Evolutionary conservation across 1,140 invertebrate genomes (phyloP).

Genomic region (Brachionus koreanus): DNA sequence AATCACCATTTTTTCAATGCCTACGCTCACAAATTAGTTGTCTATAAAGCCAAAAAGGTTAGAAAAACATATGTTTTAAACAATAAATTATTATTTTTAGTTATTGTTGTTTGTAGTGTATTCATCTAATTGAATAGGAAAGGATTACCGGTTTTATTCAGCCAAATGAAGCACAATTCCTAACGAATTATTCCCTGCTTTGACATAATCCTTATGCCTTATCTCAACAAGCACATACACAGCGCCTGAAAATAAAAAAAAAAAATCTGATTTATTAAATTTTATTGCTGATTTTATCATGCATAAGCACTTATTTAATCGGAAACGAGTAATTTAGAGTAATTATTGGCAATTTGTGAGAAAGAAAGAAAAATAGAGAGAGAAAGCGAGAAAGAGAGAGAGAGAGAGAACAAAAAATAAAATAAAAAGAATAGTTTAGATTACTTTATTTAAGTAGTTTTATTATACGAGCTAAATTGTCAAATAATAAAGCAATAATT

Average conservation of each 20-base stretch:
- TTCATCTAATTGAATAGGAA: background rate
- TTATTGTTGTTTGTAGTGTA: background rate
- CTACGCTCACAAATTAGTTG: background rate
- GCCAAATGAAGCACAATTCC: background rate
- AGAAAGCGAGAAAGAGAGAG: too few species aligned
- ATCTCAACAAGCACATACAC: background rate
- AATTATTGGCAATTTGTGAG: background rate
- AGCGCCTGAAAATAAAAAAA: background rate
- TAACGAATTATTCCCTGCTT: background rate
- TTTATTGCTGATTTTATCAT: conserved; percentile 19
- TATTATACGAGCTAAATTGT: background rate
- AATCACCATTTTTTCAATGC: background rate
- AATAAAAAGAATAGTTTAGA: background rate
- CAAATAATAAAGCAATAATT: background rate
- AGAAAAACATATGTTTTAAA: background rate
- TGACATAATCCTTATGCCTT: background rate
- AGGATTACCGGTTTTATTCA: background rate
- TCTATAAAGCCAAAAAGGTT: background rate
- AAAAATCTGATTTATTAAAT: conserved; percentile 4
- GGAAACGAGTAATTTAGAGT: conserved; percentile 27
- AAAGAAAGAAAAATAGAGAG: background rate
- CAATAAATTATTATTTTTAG: background rate
- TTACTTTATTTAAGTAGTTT: background rate
- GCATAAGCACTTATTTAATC: conserved; percentile 34
- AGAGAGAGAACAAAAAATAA: too few species aligned